A percentile compares a stretch with the other conserved stretches of the same genome.
phyloP scores from a whole-genome alignment of 2,888 invertebrate species.

The Drosophila trichaetosa region DNA sequence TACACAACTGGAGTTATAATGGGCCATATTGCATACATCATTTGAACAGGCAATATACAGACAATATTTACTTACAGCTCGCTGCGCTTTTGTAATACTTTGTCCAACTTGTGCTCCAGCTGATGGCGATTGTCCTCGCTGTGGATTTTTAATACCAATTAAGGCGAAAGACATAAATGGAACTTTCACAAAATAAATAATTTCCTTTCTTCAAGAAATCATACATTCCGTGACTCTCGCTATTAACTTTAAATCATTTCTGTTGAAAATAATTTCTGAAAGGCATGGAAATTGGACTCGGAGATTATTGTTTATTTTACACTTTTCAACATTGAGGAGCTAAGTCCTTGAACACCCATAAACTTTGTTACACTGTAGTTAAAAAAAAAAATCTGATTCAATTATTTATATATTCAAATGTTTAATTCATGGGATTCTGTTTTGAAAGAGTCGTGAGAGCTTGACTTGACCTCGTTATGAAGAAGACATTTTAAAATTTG shows the following conservation, averaged over 20 bases:
- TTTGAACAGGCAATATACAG: neutral
- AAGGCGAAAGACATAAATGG: neutral
- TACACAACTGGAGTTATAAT: neutral
- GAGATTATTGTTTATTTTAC: neutral
- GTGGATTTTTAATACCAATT: slow-evolving; percentile 1
- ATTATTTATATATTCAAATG: neutral
- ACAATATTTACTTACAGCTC: slow-evolving; percentile 85
- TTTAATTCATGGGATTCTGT: neutral
- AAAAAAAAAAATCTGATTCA: rapidly evolving
- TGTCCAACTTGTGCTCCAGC: slow-evolving; percentile 86
- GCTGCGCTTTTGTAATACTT: slow-evolving; percentile 85
- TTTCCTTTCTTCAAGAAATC: neutral
- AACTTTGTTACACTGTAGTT: neutral
- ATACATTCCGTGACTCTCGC: neutral
- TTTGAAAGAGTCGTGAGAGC: neutral
- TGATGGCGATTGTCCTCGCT: slow-evolving; percentile 87
- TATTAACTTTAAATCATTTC: neutral
- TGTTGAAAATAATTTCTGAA: neutral
- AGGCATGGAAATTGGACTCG: neutral
- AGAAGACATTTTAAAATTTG: no score
- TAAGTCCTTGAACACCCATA: neutral
- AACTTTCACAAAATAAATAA: neutral
- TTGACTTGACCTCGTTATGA: neutral
- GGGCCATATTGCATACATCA: neutral
- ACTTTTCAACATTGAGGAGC: neutral